Evolutionary conservation across 2,113 vertebrate species (phyloP).

Genomic region (Dermatemys mawii): DNA sequence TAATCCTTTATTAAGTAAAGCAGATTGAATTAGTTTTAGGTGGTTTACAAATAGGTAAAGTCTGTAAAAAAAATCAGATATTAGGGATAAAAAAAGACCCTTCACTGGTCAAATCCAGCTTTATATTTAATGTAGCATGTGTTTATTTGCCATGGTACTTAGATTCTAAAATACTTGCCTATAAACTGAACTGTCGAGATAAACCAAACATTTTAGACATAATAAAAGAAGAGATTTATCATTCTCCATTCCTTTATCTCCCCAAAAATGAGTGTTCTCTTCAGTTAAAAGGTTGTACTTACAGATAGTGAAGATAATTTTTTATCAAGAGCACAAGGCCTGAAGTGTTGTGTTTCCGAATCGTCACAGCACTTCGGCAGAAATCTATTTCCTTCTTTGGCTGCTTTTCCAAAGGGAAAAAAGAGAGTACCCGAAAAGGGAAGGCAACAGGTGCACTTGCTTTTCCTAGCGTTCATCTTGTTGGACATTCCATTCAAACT

Average conservation of each 20-base stretch:
- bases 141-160: not conserved
- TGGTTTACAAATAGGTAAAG: not conserved
- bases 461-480: not conserved
- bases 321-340: not conserved
- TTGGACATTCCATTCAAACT: not conserved
- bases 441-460: not conserved
- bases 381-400: not conserved
- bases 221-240: not conserved
- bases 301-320: not conserved
- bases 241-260: not conserved
- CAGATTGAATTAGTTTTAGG: not conserved
- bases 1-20: not conserved
- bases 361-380: not conserved
- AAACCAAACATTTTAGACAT: not conserved
- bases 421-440: accelerated
- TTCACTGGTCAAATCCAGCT: not conserved
- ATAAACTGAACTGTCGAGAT: not conserved
- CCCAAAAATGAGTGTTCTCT: not conserved
- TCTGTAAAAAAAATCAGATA: not conserved
- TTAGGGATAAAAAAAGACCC: not conserved
- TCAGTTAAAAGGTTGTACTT: not conserved
- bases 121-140: not conserved
- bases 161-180: not conserved
- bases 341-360: not conserved
- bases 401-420: not conserved